Base-by-base conservation (phyloP, 2,113 vertebrate genomes). In the Pollimyrus isidori region DNA sequence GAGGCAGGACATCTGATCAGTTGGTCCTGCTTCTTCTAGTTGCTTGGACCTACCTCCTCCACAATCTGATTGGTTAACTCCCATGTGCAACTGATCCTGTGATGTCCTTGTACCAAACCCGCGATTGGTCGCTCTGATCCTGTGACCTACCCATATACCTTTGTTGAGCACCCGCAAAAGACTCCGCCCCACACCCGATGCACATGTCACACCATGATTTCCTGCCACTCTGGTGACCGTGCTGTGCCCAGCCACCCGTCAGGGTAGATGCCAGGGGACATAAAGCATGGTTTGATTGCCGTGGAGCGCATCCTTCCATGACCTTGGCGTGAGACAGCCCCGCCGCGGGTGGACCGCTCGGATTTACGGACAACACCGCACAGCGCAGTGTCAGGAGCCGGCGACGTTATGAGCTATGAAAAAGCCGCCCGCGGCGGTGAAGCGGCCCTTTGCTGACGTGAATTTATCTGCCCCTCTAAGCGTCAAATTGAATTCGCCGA, bases 161-260 rank as follows among this genome's bases (percentile, higher is more conserved):
- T 48, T 84, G 39, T 10, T 46, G 45, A 84, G 23, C 23, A 48
- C 11, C 80, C 2, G 15, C 82, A 84, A 84, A 46, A 42, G 42
- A 15, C 26, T 35, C 15, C 80, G 23, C 5, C 21, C 45, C 49
- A 50, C 42, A 87, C 50, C 85, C 39, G 50, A 21, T 26, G 50
- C 85, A 87, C 50, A 30, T 87, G 85, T 53, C 85, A 53, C 2
- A 35, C 50, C 23, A 50, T 86, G 83, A 86, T 50, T 86, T 87
- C 49, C 50, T 19, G n/a, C 26, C 50, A 23, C 23, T 50, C 82
- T 48, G 17, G 19, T 46, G 84, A 7, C 84, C 11, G 23, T 49
- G 46, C 10, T 50, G 23, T 86, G 83, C 48, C 45, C 42, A 50
- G 7, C 23, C 83, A 23, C 45, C 83, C 48, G 15, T 86, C 83